phyloP scores from a whole-genome alignment of 2,113 vertebrate genomes.

The Petaurus breviceps region DNA sequence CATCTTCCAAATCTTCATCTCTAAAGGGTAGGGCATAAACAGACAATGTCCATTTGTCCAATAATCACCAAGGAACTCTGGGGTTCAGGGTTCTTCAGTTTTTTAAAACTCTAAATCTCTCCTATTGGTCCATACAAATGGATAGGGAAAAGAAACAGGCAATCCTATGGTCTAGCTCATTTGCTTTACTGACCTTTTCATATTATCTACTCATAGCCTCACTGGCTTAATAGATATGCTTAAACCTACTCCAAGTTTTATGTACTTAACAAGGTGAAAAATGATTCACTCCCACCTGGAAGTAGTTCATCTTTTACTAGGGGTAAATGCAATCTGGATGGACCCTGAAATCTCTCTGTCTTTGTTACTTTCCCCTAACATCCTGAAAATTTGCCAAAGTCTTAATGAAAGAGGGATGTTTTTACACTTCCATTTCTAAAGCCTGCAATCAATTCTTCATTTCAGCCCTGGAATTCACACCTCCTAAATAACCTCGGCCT shows the following conservation, averaged over 20 bases:
- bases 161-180: neutral
- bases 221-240: neutral
- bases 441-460: neutral
- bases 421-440: neutral
- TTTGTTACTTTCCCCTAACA: neutral
- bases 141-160: neutral
- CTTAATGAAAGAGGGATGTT: neutral
- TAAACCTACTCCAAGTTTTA: neutral
- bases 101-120: neutral
- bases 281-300: neutral
- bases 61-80: neutral
- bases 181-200: neutral
- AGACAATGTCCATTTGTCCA: neutral
- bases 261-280: neutral
- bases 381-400: neutral
- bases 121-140: neutral
- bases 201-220: neutral
- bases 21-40: neutral
- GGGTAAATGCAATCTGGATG: neutral
- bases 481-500: neutral
- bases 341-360: neutral
- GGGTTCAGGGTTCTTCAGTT: neutral
- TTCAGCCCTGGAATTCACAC: neutral
- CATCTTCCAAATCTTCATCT: neutral
- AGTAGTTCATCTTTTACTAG: too few relatives aligned